phyloP scores from a whole-genome alignment of 2,113 vertebrate genomes.

The Ranitomeya variabilis region DNA sequence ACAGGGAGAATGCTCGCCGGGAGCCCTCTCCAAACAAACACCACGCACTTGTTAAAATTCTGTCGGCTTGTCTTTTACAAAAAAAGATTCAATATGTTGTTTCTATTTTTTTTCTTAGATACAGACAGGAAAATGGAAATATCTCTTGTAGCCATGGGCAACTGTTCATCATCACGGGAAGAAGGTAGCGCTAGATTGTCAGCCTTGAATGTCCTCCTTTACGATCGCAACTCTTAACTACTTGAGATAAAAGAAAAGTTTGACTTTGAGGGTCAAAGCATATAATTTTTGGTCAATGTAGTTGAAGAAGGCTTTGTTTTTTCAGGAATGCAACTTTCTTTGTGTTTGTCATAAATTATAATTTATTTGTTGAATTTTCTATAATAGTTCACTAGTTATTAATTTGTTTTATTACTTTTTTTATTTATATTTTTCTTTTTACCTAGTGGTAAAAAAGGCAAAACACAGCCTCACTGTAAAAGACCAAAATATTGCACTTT shows the following conservation, averaged over 20 bases:
- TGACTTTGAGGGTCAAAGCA: not conserved
- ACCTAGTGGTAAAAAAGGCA: too few relatives aligned
- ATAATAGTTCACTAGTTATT: not conserved
- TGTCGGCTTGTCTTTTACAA: not conserved
- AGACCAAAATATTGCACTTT: too few relatives aligned
- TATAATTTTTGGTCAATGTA: too few relatives aligned
- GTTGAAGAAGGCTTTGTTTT: not conserved
- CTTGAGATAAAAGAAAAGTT: not conserved
- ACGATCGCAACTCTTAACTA: not conserved
- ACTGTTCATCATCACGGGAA: not conserved
- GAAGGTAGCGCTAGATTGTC: not conserved
- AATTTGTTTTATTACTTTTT: too few relatives aligned
- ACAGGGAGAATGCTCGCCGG: not conserved
- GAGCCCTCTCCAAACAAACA: conserved; percentile 5
- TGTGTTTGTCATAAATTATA: not conserved
- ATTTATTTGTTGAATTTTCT: not conserved
- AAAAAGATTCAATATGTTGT: not conserved
- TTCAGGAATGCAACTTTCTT: not conserved
- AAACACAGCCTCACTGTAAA: too few relatives aligned
- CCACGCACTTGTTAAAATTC: not conserved
- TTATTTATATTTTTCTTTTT: too few relatives aligned
- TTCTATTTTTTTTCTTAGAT: not conserved
- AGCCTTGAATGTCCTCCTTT: not conserved
- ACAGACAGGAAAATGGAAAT: not conserved
- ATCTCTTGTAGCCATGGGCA: not conserved